Conservation (phyloP, 2,113 vertebrate species). For the Corythornis vintsioides region DNA sequence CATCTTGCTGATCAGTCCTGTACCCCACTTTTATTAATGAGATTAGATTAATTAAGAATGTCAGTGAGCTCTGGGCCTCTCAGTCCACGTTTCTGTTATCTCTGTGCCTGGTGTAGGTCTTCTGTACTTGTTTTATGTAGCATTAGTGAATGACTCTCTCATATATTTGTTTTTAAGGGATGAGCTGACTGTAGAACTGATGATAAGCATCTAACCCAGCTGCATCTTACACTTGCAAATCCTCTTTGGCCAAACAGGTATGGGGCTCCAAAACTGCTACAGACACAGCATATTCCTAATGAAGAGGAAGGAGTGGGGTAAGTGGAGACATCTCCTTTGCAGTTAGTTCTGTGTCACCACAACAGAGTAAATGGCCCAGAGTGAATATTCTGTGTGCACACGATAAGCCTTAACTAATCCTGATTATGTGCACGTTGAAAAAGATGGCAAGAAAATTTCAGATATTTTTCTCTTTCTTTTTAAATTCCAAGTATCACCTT, state of each 20-base stretch:
- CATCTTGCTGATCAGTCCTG: not conserved
- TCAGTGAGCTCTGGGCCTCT: not conserved
- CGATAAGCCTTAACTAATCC: not conserved
- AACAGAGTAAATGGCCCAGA: not conserved
- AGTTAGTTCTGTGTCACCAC: not conserved
- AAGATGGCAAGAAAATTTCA: not conserved
- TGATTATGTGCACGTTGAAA: not conserved
- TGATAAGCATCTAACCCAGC: not conserved
- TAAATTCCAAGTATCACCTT: not conserved
- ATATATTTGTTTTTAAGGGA: not conserved
- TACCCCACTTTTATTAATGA: not conserved
- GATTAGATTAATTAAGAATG: not conserved
- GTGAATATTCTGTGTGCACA: not conserved
- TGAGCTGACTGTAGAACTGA: not conserved
- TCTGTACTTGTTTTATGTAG: not conserved
- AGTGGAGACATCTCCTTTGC: not conserved
- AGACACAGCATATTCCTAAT: not conserved
- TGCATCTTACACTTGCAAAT: not conserved
- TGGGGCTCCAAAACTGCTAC: not conserved
- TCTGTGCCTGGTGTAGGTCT: not conserved
- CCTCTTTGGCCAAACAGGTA: not conserved
- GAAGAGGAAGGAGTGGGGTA: not conserved
- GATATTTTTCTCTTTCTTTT: not conserved
- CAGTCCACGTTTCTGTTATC: not conserved
- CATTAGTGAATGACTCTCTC: not conserved